Evolutionary conservation across 2,113 vertebrate species (phyloP).

Genomic region (Eidolon helvum): DNA sequence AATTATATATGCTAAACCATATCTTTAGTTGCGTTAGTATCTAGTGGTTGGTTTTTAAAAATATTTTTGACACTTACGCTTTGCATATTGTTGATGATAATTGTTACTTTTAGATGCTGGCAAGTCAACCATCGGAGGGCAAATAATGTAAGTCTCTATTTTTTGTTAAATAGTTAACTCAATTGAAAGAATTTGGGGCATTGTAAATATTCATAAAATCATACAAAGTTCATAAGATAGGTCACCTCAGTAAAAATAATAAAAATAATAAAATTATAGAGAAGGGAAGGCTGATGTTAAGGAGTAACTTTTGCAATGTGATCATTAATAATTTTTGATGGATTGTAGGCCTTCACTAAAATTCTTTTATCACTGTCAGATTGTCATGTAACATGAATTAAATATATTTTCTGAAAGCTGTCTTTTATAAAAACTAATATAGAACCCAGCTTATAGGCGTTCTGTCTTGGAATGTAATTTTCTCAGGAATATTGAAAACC

Average conservation of each 20-base stretch:
- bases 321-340: not conserved
- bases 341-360: not conserved
- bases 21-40: not conserved
- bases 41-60: not conserved
- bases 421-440: not conserved
- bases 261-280: not conserved
- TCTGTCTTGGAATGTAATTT: constrained; percentile 16
- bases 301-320: not conserved
- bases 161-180: constrained; percentile 51
- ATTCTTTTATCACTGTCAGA: not conserved
- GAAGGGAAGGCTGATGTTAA: not conserved
- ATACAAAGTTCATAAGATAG: not conserved
- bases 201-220: not conserved
- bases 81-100: constrained; percentile 37
- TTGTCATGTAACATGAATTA: not conserved
- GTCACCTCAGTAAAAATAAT: not conserved
- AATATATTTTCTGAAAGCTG: constrained; percentile 31
- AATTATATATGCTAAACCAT: not conserved
- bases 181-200: not conserved
- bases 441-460: not conserved
- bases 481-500: not conserved
- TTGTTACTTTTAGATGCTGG: constrained; percentile 90
- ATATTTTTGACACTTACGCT: not conserved
- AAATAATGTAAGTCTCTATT: constrained; percentile 94
- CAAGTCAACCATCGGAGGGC: constrained; percentile 99